These are phyloP conservation scores for Agrilus cyanescens DNA, from an alignment of 2,888 invertebrate genomes.

Conservation along the genomic window DNA sequence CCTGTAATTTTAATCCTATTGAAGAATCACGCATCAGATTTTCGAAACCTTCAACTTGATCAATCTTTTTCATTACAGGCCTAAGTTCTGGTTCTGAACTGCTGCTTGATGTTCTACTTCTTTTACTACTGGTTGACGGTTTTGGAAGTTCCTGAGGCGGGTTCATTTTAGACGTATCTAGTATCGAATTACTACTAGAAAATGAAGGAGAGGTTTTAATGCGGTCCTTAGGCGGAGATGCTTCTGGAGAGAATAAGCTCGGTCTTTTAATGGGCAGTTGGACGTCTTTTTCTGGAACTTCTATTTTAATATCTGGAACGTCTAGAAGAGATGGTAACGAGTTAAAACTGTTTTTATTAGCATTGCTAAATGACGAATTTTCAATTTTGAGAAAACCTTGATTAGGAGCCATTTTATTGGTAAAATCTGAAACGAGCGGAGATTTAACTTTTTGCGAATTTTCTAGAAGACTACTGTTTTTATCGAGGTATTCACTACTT, in stretches of 20 bases:
- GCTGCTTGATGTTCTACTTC: conserved; percentile 34
- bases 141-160: conserved; percentile 5
- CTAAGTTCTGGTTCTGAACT: conserved; percentile 49
- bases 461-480: conserved; percentile 24
- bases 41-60: conserved; percentile 50
- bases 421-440: conserved; percentile 23
- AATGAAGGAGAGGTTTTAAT: neutral
- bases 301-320: neutral
- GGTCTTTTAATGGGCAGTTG: conserved; percentile 38
- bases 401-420: conserved; percentile 32
- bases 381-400: conserved; percentile 5
- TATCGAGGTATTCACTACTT: conserved; percentile 23
- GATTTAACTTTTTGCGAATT: conserved; percentile 32
- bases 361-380: no score
- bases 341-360: no score
- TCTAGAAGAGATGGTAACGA: no score
- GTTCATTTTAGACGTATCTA: neutral
- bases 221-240: conserved; percentile 34
- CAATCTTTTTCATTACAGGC: conserved; percentile 50
- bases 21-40: conserved; percentile 44
- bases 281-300: conserved; percentile 1
- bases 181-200: neutral
- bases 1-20: conserved; percentile 29
- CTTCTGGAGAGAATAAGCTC: conserved; percentile 56
- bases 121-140: conserved; percentile 20